Conservation (phyloP, 2,797 vertebrate species). For the Danio tinwini region DNA sequence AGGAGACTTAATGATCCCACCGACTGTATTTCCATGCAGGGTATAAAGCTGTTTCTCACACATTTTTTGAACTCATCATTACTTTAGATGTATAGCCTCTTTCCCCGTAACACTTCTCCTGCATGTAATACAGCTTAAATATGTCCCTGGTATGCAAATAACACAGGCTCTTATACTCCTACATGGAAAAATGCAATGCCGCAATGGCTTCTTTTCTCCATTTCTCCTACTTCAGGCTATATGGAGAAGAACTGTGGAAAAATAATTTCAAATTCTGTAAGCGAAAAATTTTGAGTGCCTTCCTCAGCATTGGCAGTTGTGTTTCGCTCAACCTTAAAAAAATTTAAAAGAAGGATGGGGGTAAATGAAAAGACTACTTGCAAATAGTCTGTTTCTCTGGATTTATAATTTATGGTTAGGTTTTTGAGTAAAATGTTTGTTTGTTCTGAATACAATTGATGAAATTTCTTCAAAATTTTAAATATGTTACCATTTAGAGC, state of each 20-base stretch:
- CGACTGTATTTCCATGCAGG: conserved; percentile 68
- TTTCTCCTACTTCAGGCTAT: conserved; percentile 69
- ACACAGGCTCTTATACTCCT: conserved; percentile 48
- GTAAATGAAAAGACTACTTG: neutral
- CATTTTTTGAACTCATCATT: conserved; percentile 62
- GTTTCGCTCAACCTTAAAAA: neutral
- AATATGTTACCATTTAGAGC: too few species aligned
- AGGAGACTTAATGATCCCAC: conserved; percentile 74
- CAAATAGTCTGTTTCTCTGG: too few species aligned
- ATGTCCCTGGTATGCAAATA: conserved; percentile 69
- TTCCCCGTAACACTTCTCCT: conserved; percentile 68
- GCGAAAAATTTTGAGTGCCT: conserved; percentile 27
- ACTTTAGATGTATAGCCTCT: conserved; percentile 66
- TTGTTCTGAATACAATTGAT: too few species aligned
- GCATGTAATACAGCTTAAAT: conserved; percentile 62
- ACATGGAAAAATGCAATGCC: conserved; percentile 62
- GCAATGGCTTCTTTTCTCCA: conserved; percentile 61
- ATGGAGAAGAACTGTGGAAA: conserved; percentile 53
- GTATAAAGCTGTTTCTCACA: conserved; percentile 68
- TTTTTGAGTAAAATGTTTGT: too few species aligned
- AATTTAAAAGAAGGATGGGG: neutral
- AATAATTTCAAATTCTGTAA: conserved; percentile 49
- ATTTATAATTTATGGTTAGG: too few species aligned
- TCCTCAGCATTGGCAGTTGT: conserved; percentile 12
- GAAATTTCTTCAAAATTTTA: too few species aligned